Evolutionary conservation across 2,113 vertebrate species (phyloP), one percentile per base, ranked within the genome.

Genomic region (Limanda limanda): DNA sequence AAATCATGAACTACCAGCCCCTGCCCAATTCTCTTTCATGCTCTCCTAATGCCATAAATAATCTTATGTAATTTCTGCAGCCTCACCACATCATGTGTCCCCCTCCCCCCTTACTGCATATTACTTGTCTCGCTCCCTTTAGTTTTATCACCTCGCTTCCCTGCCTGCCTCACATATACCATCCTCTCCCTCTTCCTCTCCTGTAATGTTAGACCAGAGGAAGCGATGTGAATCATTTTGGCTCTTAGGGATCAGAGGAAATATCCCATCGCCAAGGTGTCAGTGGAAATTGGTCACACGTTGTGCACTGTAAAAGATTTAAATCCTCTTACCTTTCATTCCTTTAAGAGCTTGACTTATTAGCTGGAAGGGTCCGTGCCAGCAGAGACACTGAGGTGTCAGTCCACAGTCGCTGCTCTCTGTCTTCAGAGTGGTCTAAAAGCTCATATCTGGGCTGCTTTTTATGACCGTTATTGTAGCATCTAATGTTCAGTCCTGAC

Each of bases 41-140:
- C 81, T 78, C 42, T 67, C 66, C 74, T 61, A 83, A 76, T 86
- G 68, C 66, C 77, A 74, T 79, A 86, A 85, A 90, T 89, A 80
- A 87, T 86, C 69, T 71, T 63, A 77, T 83, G 45, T 81, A 48
- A 68, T 68, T 71, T 76, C 54, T 85, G n/a, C 75, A 63, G 74
- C 71, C 67, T 67, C 62, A 69, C 79, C 56, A 71, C 60, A 74
- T 69, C 52, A 27, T 47, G 57, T 5, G 1, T n/a, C 72, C 37
- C 59, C 81, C 37, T 61, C 65, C 71, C 17, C 86, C 20, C 68
- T 57, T 54, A 56, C 71, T 54, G 51, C 51, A 54, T n/a, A n/a
- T 20, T 54, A 54, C 51, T 76, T 61, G 52, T 45, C 71, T 76
- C 35, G 24, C 74, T 74, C 52, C 57, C 62, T 83, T 71, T 75